These are phyloP conservation scores for Drosophila micromelanica DNA, from an alignment of 1,140 invertebrate species.

Conservation along the genomic window DNA sequence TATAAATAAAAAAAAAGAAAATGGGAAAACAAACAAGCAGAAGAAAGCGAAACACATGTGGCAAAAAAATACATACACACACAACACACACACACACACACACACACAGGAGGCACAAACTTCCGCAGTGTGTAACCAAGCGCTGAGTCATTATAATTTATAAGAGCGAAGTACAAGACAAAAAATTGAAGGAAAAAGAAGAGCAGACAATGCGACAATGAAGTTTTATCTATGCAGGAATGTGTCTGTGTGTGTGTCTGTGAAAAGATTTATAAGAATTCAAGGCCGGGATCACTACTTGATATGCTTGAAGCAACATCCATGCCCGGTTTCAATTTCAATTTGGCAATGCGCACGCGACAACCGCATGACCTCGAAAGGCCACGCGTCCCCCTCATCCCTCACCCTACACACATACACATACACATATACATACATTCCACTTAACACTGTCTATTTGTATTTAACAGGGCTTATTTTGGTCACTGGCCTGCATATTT, in stretches of 20 bases:
- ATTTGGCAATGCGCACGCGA: conserved; percentile 58
- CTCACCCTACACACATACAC: not conserved
- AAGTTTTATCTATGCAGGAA: conserved; percentile 47
- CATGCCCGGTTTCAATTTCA: conserved; percentile 50
- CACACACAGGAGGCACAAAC: conserved; percentile 48
- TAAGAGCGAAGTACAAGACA: conserved; percentile 57
- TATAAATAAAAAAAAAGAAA: conserved; percentile 64
- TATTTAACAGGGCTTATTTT: conserved; percentile 88
- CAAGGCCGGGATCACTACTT: conserved; percentile 66
- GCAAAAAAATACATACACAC: conserved; percentile 44
- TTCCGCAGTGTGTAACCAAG: conserved; percentile 51
- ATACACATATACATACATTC: conserved; percentile 1
- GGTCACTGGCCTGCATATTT: conserved; percentile 91
- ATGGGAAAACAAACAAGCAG: conserved; percentile 45
- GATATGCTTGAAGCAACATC: conserved; percentile 59
- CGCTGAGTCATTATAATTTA: conserved; percentile 82
- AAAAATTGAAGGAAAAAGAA: conserved; percentile 25
- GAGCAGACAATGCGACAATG: conserved; percentile 74
- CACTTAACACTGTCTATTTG: conserved; percentile 3
- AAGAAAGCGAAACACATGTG: conserved; percentile 24
- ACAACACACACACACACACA: conserved; percentile 27
- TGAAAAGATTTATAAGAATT: conserved; percentile 66
- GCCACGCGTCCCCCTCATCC: conserved; percentile 12
- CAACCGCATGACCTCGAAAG: conserved; percentile 69
- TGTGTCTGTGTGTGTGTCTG: conserved; percentile 8